Evolutionary conservation across 37 sponge, comb jelly and placozoan genomes (phyloP), one percentile per base, ranked within the genome.

Genomic region (Agelas oroides): DNA sequence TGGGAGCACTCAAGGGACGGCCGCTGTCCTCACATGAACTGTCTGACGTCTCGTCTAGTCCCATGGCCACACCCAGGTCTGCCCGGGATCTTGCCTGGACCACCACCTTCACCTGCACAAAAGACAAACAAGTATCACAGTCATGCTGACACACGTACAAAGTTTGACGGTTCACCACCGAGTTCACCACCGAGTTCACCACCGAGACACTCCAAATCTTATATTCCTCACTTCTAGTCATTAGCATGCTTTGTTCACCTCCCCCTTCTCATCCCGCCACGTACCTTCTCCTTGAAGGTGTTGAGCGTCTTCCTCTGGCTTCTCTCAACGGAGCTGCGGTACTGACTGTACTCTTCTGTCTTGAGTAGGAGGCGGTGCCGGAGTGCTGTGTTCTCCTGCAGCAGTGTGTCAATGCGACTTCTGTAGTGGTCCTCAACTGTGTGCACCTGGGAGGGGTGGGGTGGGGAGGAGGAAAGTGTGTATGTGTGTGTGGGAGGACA

Each of bases 1-100:
- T 73, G 16, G 83, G 83, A 21, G 83, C 83, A 40, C 83, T 83
- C 19, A 30, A 25, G 6, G 83, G 83, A 5, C 83, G 59, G 1
- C 23, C 13, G n/a, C n/a, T 8, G 8, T 3, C 46, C 3, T 8
- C 8, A 8, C 46, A 12, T 3, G 6, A 38, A 2, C 37, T 2
- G 38, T 12, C 13, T 0, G 2, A 19, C 37, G 34, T 0, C 13
- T 31, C 73, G 0, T 15, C 37, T 21, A 73, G 24, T 24, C 74
- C 83, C 2, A 62, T 33, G 16, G 83, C 73, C 17, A 83, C 83
- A 16, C 82, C 59, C 41, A 81, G 30, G 28, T 73, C 30, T 32
- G 73, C 73, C 60, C 18, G 38, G 24, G 71, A 55, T 27, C 73
- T 59, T 15, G 83, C 83, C 31, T 61, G 34, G 12, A 83, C 59